phyloP scores from a whole-genome alignment of 64 coral and sea anemone genomes.

The Stichodactyla helianthus region DNA sequence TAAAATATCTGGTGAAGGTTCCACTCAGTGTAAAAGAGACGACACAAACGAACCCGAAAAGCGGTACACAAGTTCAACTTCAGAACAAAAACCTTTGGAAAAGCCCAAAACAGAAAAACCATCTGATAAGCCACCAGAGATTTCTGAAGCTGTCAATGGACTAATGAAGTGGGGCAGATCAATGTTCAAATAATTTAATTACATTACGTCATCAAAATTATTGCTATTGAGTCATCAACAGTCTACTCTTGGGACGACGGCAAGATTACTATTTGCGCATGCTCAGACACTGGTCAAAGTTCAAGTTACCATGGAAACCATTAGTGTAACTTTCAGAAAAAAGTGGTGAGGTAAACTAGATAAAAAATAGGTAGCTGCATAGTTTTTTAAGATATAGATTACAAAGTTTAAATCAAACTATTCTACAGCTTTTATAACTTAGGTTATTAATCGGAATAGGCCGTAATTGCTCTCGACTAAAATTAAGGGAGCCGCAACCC shows the following conservation, averaged over 20 bases:
- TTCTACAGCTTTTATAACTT: background rate
- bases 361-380: background rate
- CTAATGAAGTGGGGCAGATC: conserved; percentile 12
- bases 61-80: background rate
- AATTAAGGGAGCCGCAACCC: background rate
- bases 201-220: background rate
- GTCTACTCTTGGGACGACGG: no score
- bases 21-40: background rate
- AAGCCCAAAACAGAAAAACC: background rate
- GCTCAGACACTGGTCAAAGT: background rate
- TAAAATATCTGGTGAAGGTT: background rate
- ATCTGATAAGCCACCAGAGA: background rate
- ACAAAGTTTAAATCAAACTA: background rate
- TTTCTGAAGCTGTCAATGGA: background rate
- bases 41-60: background rate
- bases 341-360: background rate
- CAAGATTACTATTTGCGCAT: background rate
- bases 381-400: background rate
- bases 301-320: background rate
- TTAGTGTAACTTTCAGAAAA: background rate
- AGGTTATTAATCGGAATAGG: background rate
- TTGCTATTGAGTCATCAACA: no score
- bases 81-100: background rate
- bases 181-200: background rate
- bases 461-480: background rate